Conservation (phyloP, 2,888 invertebrate species). For the Balanococcus diminutus region DNA sequence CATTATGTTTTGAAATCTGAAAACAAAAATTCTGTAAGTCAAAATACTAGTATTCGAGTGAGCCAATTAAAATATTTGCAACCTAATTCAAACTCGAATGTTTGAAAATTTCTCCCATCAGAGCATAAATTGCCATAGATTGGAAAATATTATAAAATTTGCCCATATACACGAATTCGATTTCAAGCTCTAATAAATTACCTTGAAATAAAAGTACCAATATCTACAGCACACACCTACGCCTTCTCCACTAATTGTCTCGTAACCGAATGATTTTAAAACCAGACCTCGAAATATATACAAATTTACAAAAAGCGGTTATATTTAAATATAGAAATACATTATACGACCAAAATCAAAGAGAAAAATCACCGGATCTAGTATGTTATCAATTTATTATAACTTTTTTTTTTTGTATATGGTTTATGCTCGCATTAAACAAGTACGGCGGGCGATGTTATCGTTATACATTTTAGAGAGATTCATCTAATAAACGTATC, state of each 20-base stretch:
- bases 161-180: background rate
- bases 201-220: background rate
- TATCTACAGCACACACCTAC: background rate
- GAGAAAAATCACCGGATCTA: slow-evolving; percentile 24
- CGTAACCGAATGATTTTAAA: background rate
- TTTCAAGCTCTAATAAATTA: background rate
- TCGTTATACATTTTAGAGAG: slow-evolving; percentile 31
- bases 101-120: too few relatives aligned
- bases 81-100: too few relatives aligned
- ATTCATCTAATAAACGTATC: slow-evolving; percentile 39
- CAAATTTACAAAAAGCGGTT: slow-evolving; percentile 26
- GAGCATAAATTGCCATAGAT: too few relatives aligned
- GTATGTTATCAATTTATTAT: slow-evolving; percentile 39
- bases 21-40: too few relatives aligned
- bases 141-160: background rate
- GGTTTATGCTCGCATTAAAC: background rate
- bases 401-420: background rate
- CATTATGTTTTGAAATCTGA: too few relatives aligned
- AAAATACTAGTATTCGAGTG: too few relatives aligned
- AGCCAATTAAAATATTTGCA: too few relatives aligned
- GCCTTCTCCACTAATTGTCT: background rate
- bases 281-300: background rate
- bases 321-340: too few relatives aligned
- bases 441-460: slow-evolving; percentile 27
- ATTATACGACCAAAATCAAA: slow-evolving; percentile 34